Base-by-base conservation (phyloP, 1,140 invertebrate species). In the Vanessa atalanta region DNA sequence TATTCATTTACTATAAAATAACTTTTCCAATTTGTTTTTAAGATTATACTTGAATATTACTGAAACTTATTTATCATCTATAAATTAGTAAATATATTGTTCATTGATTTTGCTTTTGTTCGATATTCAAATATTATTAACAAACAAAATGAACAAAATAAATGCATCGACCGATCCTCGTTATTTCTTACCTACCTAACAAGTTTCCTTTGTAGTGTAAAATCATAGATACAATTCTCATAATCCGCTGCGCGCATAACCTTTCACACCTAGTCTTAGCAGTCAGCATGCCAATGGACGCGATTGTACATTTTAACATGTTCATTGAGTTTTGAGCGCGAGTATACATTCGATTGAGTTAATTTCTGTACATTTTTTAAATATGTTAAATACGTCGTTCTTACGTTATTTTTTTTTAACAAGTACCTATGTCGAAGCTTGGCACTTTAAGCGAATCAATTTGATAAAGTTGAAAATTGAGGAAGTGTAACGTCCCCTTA, bases 181-280 rank as follows among this genome's bases (percentile, higher is more conserved):
- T 53, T 57, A 85, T 51, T 37, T 2, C 57, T n/a, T 15, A 64
- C 53, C 61, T 53, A 71, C 50, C 61, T 57, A 71, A 79, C 20
- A 3, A 53, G 64, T 70, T 80, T 79, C 74, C 71, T 80, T 79
- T 78, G 78, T 72, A 72, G 76, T 79, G 80, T 86, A 83, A 85
- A 86, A 87, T 87, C 85, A 84, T 78, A 82, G 76, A 70, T 80
- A 81, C 86, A 86, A 88, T 86, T 82, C 86, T 79, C 73, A 75
- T 80, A 80, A 80, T 80, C 71, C 73, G 31, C 65, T 66, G 69
- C 65, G 53, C 68, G 43, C 79, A 82, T 88, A 85, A 88, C 87
- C 87, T 88, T 86, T 88, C 84, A 88, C 87, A 88, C 87, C 81
- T 84, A 43, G 50, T 47, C 20, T n/a, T 12, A n/a, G 48, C 48